Base-by-base conservation (phyloP, 2,113 vertebrate genomes). In the Phoxinus phoxinus region DNA sequence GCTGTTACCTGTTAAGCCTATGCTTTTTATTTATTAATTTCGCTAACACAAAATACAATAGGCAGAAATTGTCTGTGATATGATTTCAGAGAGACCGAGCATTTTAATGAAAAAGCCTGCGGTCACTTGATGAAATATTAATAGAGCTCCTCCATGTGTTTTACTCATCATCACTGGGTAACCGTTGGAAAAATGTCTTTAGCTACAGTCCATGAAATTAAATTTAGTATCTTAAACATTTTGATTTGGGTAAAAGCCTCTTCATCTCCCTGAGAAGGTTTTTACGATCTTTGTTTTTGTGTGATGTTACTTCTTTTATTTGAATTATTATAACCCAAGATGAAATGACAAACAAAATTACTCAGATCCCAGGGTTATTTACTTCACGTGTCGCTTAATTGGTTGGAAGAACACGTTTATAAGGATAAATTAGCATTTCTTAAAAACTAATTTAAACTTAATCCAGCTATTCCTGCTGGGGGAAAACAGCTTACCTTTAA, bases 81-180 rank as follows among this genome's bases (percentile, higher is more conserved):
- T 58, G 59, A 59, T 37, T 79, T 79, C 56, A 58, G 51, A 7
- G 8, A 32, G 25, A 32, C 3, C 4, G 21, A 65, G 25, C 23
- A 27, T 80, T 80, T 21, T 27, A 80, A 63, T 63, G 23, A 19
- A 80, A 80, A 80, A 7, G 37, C 78, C 78, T 44, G 23, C 37
- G 23, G 58, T 53, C 44, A 51, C 59, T 35, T 77, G n/a, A 63
- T 73, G 35, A 84, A 46, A 76, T 48, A 75, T 63, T 76, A 84
- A 84, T 46, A 46, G 59, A 67, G 44, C 30, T 85, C 41, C 41
- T 74, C 63, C 48, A 19, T 73, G 6, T 73, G 37, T 51, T 30
- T 23, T 63, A 41, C 69, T 67, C 23, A 15, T 35, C 37, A 23
- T n/a, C 25, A 10, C 72, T 44, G 8, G n/a, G 27, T 23, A 58